A percentile compares a stretch with the other conserved stretches of the same genome.
Conservation (phyloP, 1,140 invertebrate genomes). For the Bombus confusus region DNA sequence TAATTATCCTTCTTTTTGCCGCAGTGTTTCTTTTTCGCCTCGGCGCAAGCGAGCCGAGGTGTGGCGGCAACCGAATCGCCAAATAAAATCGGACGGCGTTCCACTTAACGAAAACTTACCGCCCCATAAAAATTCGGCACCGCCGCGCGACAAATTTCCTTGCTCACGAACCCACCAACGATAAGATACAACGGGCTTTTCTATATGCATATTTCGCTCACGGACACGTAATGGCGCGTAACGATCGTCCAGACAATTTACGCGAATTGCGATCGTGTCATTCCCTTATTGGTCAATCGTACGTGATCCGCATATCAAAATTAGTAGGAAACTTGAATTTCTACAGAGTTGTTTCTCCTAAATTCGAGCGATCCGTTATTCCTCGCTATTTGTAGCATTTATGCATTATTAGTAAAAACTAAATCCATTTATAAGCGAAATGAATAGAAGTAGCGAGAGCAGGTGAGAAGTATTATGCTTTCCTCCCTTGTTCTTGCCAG, state of each 20-base stretch:
- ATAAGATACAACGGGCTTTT: background rate
- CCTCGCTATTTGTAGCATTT: too few relatives aligned
- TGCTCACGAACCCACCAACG: too few relatives aligned
- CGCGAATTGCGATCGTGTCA: background rate
- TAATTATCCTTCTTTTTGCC: conserved; percentile 49
- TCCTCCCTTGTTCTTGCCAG: too few relatives aligned
- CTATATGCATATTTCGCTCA: background rate
- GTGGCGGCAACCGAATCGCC: conserved; percentile 4
- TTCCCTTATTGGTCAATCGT: background rate
- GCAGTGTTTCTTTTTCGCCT: background rate
- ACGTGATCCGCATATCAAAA: background rate
- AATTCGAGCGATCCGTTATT: background rate
- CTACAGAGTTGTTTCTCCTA: too few relatives aligned
- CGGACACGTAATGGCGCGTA: background rate
- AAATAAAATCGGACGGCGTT: conserved; percentile 1
- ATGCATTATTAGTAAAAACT: background rate
- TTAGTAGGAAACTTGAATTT: too few relatives aligned
- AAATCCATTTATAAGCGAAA: background rate
- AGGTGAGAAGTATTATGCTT: too few relatives aligned
- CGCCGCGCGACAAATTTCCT: background rate
- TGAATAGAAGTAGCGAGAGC: too few relatives aligned
- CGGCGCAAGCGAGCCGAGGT: conserved; percentile 23
- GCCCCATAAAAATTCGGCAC: background rate
- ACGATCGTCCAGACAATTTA: too few relatives aligned
- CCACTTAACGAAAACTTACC: conserved; percentile 7